Base-by-base conservation (phyloP, 2,113 vertebrate species). In the Heterocephalus glaber region DNA sequence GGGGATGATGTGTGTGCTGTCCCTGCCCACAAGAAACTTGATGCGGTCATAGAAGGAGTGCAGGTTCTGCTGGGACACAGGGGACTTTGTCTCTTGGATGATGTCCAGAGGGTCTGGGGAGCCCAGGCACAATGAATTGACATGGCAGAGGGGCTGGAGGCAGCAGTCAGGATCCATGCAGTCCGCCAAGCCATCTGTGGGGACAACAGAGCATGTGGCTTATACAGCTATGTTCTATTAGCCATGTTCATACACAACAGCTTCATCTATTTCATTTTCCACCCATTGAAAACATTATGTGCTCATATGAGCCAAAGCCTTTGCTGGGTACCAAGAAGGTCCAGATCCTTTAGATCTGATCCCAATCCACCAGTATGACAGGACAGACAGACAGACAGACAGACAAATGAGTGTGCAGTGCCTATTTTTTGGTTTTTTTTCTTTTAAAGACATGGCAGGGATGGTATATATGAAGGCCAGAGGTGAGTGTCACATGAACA, bases 111-210 rank as follows among this genome's bases (percentile, higher is more conserved):
- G 99, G 95, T 99, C 99, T 0, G 99, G 99, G 12, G 99, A 99
- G 68, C 99, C 99, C 98, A 99, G 98, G 97, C 99, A 99, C 93
- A 99, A 98, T 0, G 99, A 95, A 5, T 98, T 99, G 97, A 98
- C 63, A n/a, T 99, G 99, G 97, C 99, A 99, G 63, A 99, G 98
- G 0, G 99, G 98, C 98, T 99, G 99, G 74, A 99, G 98, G 98
- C 99, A 99, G 98, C 99, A 99, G 98, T 99, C 99, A 5, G 99
- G 99, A 98, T 99, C 99, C 99, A 99, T 99, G 98, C 99, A 99
- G 98, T 99, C 99, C 95, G 99, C 98, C 97, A 99, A 97, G 83
- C 99, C 99, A 97, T 99, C 99, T 99, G 98, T 88, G 95, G 95
- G 97, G 97, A 72, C 4, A 61, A 82, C 89, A 98, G 96, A 88